Base-by-base conservation (phyloP, 2,797 vertebrate species). In the Pangasius djambal region DNA sequence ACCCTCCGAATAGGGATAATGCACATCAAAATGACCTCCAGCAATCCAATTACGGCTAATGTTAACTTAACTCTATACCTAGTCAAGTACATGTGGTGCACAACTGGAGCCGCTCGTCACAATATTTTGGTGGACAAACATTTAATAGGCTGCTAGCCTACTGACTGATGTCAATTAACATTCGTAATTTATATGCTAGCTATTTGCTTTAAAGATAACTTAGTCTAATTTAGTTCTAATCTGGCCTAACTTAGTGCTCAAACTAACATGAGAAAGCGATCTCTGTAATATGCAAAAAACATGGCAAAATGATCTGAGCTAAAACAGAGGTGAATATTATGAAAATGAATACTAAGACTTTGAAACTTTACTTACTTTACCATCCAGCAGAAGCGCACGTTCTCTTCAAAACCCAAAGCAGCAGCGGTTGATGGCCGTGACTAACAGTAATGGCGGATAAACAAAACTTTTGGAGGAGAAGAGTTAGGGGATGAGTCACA, bases 11-110 rank as follows among this genome's bases (percentile, higher is more conserved):
- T n/a, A n/a, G n/a, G n/a, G n/a, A n/a, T n/a, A n/a, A n/a, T n/a
- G n/a, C n/a, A n/a, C n/a, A n/a, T n/a, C n/a, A n/a, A n/a, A n/a
- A n/a, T n/a, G n/a, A n/a, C n/a, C n/a, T n/a, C n/a, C n/a, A n/a
- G n/a, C n/a, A n/a, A n/a, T n/a, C n/a, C n/a, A n/a, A n/a, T n/a
- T n/a, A n/a, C n/a, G n/a, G n/a, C n/a, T n/a, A n/a, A n/a, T n/a
- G 10, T 67, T 67, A 67, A 63, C 20, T 31, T 86, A 63, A 87
- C 40, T 65, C 70, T 77, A n/a, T n/a, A n/a, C 34, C 0, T 25
- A 77, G 37, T 77, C 57, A 78, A 25, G 59, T 65, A 78, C 86
- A 87, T 79, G 86, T 37, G 57, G 86, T 52, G 74, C 86, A 78
- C 74, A 87, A 67, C n/a, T 87, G 0, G 28, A 87, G 74, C 25